Evolutionary conservation across 2,797 vertebrate species (phyloP), one percentile per base, ranked within the genome.

Genomic region (Neopelma chrysocephalum): DNA sequence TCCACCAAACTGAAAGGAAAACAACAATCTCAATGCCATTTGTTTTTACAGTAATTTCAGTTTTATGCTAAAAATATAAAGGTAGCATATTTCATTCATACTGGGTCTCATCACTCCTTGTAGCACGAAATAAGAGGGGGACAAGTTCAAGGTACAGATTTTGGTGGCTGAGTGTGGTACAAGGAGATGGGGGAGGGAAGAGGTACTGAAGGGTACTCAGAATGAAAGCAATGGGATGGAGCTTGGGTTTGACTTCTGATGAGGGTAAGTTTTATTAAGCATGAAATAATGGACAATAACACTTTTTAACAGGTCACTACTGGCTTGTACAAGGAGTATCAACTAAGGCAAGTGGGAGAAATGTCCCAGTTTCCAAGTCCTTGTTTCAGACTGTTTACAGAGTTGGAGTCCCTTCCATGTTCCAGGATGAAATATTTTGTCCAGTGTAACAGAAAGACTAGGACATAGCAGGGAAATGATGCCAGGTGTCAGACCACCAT

Each of bases 1-100:
- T 58, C 86, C 93, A 92, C 83, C 89, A 89, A 95, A 87, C 64
- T 70, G 73, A 87, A 93, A 87, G 61, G 34, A 92, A 93, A 90
- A 84, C 70, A 95, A 82, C 57, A 53, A 70, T 31, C 53, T 90
- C 77, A 81, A 78, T 79, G 66, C 18, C 62, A 72, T 87, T 94
- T 83, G 22, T 36, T 71, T 72, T 82, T 36, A 65, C 11, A 57
- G 26, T 23, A 65, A 90, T 89, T 93, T 79, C 34, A 84, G 45
- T 38, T 31, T 77, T 89, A 53, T 36, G 26, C 29, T 95, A 66
- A 86, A 90, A 84, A 84, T 60, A 78, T 4, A 5, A 64, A 90
- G 54, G 51, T n/a, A 3, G 50, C 72, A 83, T 72, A 61, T 58
- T 78, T 56, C 62, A 89, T 50, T 90, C 70, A n/a, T 62, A 84